phyloP scores from a whole-genome alignment of 2,888 invertebrate species.

The Microplitis manilae region DNA sequence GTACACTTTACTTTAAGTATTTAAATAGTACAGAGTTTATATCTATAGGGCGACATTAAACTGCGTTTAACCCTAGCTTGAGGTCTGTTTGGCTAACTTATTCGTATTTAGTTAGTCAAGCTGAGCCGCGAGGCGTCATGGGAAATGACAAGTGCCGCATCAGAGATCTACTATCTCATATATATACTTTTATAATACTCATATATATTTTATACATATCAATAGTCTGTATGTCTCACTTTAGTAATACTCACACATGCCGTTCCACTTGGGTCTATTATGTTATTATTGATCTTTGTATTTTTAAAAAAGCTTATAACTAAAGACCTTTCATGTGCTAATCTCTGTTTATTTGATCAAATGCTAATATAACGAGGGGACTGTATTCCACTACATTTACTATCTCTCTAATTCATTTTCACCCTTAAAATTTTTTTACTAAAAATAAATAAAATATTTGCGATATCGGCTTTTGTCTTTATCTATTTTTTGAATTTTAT shows the following conservation, averaged over 20 bases:
- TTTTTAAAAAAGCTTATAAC: constrained; percentile 13
- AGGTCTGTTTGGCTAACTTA: constrained; percentile 65
- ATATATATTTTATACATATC: constrained; percentile 24
- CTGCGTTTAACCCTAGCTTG: constrained; percentile 69
- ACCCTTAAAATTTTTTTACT: neutral
- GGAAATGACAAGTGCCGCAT: constrained; percentile 69
- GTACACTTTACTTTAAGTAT: neutral
- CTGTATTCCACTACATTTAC: neutral
- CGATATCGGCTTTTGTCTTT: neutral
- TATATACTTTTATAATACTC: constrained; percentile 32
- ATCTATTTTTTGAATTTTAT: neutral
- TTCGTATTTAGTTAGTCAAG: constrained; percentile 71
- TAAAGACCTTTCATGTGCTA: constrained; percentile 66
- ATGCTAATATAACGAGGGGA: constrained; percentile 49
- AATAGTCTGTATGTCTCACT: constrained; percentile 7
- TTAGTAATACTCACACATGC: constrained; percentile 5
- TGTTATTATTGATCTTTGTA: constrained; percentile 49
- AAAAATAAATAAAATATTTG: neutral
- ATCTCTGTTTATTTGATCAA: constrained; percentile 68
- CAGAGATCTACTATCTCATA: constrained; percentile 39
- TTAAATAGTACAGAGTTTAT: constrained; percentile 43
- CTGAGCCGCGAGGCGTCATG: constrained; percentile 68
- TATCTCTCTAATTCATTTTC: neutral
- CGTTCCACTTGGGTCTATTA: constrained; percentile 12
- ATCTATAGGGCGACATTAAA: constrained; percentile 51